Conservation (phyloP, 2,113 vertebrate species). For the Ranitomeya variabilis region DNA sequence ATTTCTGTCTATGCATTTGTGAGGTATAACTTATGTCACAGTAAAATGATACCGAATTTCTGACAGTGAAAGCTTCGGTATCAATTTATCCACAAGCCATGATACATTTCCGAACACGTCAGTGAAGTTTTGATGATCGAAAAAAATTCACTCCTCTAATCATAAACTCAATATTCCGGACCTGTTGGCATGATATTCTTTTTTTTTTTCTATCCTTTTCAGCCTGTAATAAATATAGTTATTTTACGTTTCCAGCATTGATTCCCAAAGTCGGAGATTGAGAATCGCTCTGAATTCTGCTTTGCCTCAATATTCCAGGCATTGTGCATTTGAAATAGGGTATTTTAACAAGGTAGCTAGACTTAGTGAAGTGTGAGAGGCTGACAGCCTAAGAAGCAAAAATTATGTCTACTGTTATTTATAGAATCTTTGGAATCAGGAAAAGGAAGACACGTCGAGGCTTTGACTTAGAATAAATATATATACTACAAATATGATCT, state of each 20-base stretch:
- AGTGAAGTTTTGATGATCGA: constrained; percentile 71
- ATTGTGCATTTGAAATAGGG: constrained; percentile 72
- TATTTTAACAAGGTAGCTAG: constrained; percentile 67
- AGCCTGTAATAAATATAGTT: constrained; percentile 69
- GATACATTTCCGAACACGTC: constrained; percentile 71
- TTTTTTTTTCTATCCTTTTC: constrained; percentile 58
- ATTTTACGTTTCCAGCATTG: constrained; percentile 68
- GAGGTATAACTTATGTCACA: constrained; percentile 81
- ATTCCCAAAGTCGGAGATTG: constrained; percentile 66
- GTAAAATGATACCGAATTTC: constrained; percentile 78
- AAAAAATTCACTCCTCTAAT: constrained; percentile 71
- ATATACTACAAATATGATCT: constrained; percentile 68
- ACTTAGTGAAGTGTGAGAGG: constrained; percentile 71
- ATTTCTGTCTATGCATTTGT: constrained; percentile 87
- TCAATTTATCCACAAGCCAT: constrained; percentile 64
- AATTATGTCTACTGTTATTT: constrained; percentile 75
- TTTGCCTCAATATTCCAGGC: constrained; percentile 66
- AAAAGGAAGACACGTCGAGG: constrained; percentile 73
- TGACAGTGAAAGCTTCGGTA: constrained; percentile 76
- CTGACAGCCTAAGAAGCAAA: constrained; percentile 70
- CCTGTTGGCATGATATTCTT: constrained; percentile 69
- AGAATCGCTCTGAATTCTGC: constrained; percentile 65
- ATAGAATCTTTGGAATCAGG: constrained; percentile 68
- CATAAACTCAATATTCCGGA: constrained; percentile 70
- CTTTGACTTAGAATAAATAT: constrained; percentile 68